Conservation (phyloP, 2,797 vertebrate genomes). For the Centropyge bicolor region DNA sequence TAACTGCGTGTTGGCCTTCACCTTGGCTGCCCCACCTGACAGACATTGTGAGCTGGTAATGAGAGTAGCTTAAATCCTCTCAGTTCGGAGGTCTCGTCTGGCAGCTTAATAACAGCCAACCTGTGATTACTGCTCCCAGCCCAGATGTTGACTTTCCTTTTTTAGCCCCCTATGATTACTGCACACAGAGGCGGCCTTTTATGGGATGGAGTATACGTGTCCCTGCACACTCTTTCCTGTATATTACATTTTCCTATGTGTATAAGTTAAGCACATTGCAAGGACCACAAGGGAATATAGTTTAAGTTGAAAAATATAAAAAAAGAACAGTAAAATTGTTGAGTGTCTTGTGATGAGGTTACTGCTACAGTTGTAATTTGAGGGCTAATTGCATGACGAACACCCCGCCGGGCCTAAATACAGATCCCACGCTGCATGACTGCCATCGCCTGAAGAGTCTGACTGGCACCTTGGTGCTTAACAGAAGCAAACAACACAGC, state of each 20-base stretch:
- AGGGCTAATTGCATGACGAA: conserved; percentile 42
- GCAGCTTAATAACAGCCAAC: conserved; percentile 80
- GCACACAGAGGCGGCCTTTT: conserved; percentile 61
- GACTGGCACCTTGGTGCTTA: conserved; percentile 45
- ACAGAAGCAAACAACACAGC: conserved; percentile 59
- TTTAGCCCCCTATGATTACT: conserved; percentile 79
- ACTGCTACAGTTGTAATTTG: conserved; percentile 47
- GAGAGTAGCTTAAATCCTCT: conserved; percentile 71
- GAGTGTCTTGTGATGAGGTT: conserved; percentile 37
- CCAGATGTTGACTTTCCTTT: conserved; percentile 84
- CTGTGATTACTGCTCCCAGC: conserved; percentile 80
- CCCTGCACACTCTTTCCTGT: conserved; percentile 26
- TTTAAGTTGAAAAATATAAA: conserved; percentile 17
- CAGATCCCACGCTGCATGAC: conserved; percentile 37
- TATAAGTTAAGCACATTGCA: conserved; percentile 41
- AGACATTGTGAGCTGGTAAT: conserved; percentile 54
- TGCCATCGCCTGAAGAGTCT: conserved; percentile 17
- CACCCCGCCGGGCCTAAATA: conserved; percentile 29
- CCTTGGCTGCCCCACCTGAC: conserved; percentile 65
- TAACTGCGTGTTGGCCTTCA: conserved; percentile 47
- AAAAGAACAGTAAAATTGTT: conserved; percentile 31
- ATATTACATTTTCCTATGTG: conserved; percentile 40
- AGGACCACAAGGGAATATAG: conserved; percentile 17
- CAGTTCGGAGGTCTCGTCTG: conserved; percentile 65
- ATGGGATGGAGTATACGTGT: conserved; percentile 50